Conservation (phyloP, 2,888 invertebrate genomes). For the Candidula unifasciata region DNA sequence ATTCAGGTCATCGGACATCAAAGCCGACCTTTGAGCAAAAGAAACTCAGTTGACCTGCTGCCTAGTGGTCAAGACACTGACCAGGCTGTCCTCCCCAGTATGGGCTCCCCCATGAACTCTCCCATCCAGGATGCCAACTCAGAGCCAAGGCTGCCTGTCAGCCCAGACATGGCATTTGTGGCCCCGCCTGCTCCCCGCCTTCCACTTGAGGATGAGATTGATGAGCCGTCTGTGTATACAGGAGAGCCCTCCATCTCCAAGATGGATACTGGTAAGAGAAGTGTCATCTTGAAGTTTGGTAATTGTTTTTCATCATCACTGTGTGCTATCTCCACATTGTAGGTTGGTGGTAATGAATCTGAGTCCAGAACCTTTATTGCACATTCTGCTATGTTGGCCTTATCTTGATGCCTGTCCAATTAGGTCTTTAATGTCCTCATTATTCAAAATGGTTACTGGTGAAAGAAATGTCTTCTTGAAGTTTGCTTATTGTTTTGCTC, state of each 20-base stretch:
- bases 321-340: too few relatives aligned
- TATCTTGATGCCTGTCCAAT: too few relatives aligned
- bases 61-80: conserved; percentile 60
- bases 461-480: too few relatives aligned
- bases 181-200: conserved; percentile 50
- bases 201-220: conserved; percentile 50
- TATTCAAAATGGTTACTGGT: too few relatives aligned
- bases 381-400: too few relatives aligned
- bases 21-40: conserved; percentile 62
- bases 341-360: too few relatives aligned
- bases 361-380: too few relatives aligned
- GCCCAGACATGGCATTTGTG: conserved; percentile 51
- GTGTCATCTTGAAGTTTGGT: not conserved
- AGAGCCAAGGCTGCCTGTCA: conserved; percentile 65
- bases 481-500: too few relatives aligned
- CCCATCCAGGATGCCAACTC: conserved; percentile 70
- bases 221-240: conserved; percentile 44
- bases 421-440: too few relatives aligned
- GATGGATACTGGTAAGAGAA: conserved; percentile 70
- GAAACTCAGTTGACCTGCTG: conserved; percentile 70
- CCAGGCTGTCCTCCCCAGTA: conserved; percentile 53
- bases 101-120: conserved; percentile 41
- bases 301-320: not conserved
- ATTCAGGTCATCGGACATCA: conserved; percentile 44
- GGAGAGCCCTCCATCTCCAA: conserved; percentile 40